A percentile compares a stretch with the other conserved stretches of the same genome.
Evolutionary conservation across 1,140 invertebrate species (phyloP).

Genomic region (Heliconius hewitsoni): DNA sequence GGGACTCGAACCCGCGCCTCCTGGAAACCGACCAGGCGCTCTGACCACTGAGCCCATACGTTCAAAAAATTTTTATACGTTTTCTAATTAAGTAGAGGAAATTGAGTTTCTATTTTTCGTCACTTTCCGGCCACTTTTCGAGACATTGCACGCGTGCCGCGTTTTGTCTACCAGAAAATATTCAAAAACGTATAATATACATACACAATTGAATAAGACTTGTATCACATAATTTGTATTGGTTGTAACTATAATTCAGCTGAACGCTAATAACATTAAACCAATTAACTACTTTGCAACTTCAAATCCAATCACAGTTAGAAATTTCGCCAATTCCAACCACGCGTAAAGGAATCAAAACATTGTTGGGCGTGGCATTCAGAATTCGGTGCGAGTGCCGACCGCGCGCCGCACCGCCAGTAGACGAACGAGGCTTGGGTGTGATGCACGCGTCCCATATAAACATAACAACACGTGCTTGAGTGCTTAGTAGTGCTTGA

Average conservation of each 20-base stretch:
- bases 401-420: conserved; percentile 45
- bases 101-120: no score
- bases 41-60: no score
- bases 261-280: conserved; percentile 26
- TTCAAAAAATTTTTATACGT: no score
- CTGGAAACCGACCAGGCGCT: no score
- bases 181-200: not conserved
- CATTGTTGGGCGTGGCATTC: conserved; percentile 35
- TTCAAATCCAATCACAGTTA: conserved; percentile 22
- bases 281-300: conserved; percentile 27
- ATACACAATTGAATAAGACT: not conserved
- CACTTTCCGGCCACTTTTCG: no score
- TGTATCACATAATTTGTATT: not conserved
- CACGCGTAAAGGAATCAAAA: conserved; percentile 37
- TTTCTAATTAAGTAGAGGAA: no score
- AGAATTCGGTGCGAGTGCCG: conserved; percentile 33
- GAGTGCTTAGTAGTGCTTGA: conserved; percentile 6
- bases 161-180: not conserved
- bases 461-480: conserved; percentile 45
- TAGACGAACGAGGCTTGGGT: conserved; percentile 44
- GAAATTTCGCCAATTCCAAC: conserved; percentile 14
- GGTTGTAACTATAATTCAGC: not conserved
- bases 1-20: no score
- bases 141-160: no score
- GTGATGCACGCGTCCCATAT: conserved; percentile 47